Evolutionary conservation across 2,888 invertebrate species (phyloP).

Genomic region (Piscicola geometra): DNA sequence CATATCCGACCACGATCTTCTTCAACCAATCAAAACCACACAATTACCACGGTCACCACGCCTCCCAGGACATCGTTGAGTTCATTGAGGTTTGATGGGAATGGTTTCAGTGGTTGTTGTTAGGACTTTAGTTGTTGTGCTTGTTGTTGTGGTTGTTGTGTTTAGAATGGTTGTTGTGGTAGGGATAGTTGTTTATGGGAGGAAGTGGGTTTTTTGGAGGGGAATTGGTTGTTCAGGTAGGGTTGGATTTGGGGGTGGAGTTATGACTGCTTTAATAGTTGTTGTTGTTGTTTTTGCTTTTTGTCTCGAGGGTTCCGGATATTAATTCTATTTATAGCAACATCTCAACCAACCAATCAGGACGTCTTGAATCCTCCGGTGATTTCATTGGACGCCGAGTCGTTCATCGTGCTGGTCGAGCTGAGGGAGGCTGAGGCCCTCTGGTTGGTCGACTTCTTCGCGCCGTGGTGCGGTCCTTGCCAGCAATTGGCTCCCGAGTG

Average conservation of each 20-base stretch:
- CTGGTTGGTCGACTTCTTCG: conserved; percentile 70
- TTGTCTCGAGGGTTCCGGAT: too few species aligned
- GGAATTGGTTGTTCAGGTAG: too few species aligned
- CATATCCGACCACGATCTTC: conserved; percentile 69
- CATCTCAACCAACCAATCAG: conserved; percentile 37
- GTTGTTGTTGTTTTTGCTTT: conserved; percentile 1
- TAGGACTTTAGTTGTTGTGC: too few species aligned
- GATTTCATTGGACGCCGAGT: conserved; percentile 59
- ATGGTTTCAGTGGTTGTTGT: too few species aligned
- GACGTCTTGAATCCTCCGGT: conserved; percentile 60
- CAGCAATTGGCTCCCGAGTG: conserved; percentile 67
- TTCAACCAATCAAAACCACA: conserved; percentile 62
- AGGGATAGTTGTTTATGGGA: too few species aligned
- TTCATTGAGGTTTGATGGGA: conserved; percentile 66
- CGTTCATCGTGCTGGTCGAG: conserved; percentile 61
- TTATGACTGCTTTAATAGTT: too few species aligned
- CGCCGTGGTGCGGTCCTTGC: conserved; percentile 73
- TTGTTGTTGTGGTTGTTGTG: too few species aligned
- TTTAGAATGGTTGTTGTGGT: too few species aligned
- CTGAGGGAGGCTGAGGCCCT: conserved; percentile 61
- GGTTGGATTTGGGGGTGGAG: too few species aligned
- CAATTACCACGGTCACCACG: conserved; percentile 63
- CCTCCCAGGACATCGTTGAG: conserved; percentile 63
- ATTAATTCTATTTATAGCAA: too few species aligned
- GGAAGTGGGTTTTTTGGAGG: too few species aligned